Evolutionary conservation across 2,888 invertebrate species (phyloP).

Genomic region (Anarsia innoxiella): DNA sequence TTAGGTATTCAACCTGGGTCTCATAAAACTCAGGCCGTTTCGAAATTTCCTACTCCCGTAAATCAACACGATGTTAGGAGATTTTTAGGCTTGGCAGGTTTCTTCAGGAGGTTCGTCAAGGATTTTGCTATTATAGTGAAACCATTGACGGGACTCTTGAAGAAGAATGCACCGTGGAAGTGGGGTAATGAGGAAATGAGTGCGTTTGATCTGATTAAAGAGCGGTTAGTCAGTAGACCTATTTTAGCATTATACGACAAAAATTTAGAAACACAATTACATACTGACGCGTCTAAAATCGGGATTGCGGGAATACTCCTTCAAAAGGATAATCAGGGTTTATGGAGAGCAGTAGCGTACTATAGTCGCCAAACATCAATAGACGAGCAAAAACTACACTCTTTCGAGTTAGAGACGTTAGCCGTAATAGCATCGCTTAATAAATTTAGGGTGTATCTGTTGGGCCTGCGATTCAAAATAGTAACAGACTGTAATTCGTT

Average conservation of each 20-base stretch:
- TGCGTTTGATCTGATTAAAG: slow-evolving; percentile 19
- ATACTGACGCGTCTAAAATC: slow-evolving; percentile 26
- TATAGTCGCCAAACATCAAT: slow-evolving; percentile 26
- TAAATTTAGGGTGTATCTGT: slow-evolving; percentile 1
- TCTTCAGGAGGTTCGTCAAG: slow-evolving; percentile 11
- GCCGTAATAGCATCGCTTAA: slow-evolving; percentile 28
- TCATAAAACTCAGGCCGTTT: slow-evolving; percentile 7
- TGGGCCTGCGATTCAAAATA: slow-evolving; percentile 1
- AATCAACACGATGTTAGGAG: slow-evolving; percentile 9
- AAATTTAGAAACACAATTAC: slow-evolving; percentile 10
- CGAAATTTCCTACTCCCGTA: not conserved
- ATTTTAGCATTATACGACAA: slow-evolving; percentile 25
- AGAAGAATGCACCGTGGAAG: slow-evolving; percentile 20
- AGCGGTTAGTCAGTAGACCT: slow-evolving; percentile 17
- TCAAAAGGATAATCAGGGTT: slow-evolving; percentile 16
- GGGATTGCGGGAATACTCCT: slow-evolving; percentile 27
- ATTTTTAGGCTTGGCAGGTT: slow-evolving; percentile 18
- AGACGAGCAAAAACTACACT: slow-evolving; percentile 29
- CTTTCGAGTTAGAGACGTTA: slow-evolving; percentile 35
- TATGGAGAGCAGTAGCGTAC: slow-evolving; percentile 23
- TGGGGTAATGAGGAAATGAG: slow-evolving; percentile 15
- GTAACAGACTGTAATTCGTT: slow-evolving; percentile 3
- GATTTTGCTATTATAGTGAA: slow-evolving; percentile 6
- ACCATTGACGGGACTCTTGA: slow-evolving; percentile 22
- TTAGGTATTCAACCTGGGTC: slow-evolving; percentile 4